Conservation (phyloP, 2,113 vertebrate genomes). For the Fregetta grallaria region DNA sequence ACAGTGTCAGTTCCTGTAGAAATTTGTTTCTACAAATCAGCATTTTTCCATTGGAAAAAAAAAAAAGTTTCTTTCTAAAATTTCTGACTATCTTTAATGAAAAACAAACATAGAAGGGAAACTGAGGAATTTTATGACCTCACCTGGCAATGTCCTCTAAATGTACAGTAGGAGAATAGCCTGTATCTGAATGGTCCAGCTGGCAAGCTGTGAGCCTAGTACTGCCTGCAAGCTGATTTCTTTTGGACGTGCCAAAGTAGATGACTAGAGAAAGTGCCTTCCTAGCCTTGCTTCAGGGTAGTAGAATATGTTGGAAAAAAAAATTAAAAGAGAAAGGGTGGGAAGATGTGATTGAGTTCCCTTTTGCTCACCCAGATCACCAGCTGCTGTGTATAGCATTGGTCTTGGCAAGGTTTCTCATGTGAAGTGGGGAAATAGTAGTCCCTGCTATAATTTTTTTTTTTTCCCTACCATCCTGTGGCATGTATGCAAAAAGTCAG, state of each 20-base stretch:
- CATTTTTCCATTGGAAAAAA: neutral
- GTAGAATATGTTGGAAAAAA: neutral
- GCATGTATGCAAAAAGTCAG: fast-evolving
- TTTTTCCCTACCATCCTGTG: fast-evolving
- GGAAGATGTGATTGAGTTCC: neutral
- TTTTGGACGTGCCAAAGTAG: neutral
- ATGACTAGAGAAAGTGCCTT: neutral
- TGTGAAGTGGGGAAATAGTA: neutral
- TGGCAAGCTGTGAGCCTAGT: neutral
- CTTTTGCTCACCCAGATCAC: neutral
- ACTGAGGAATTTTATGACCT: neutral
- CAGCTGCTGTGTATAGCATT: neutral
- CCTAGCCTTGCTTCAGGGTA: neutral
- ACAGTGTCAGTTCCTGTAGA: conserved; percentile 22
- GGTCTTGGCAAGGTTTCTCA: neutral
- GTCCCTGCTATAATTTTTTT: neutral
- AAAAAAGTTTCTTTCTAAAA: neutral
- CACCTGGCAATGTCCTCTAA: neutral
- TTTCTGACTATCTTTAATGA: neutral
- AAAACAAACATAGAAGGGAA: neutral
- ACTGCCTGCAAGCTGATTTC: neutral
- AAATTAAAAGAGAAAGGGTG: neutral
- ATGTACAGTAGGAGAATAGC: neutral
- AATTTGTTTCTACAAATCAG: conserved; percentile 19
- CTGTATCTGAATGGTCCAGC: neutral